Percentiles rank a stretch among this genome's conserved stretches.
phyloP scores from a whole-genome alignment of 1,140 invertebrate species.

The Sweltsa coloradensis region DNA sequence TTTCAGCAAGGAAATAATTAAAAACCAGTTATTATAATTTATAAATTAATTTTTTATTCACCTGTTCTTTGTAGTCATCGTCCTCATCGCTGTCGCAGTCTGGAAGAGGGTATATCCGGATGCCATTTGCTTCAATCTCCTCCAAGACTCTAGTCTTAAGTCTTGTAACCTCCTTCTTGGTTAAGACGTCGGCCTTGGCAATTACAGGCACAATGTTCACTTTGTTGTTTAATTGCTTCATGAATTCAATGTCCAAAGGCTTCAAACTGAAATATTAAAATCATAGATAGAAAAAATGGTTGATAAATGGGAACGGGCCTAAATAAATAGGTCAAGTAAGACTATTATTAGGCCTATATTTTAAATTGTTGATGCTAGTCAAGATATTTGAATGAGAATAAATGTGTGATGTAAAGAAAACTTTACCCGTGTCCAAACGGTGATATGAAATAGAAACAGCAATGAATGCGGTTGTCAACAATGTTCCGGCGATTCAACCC shows the following conservation, averaged over 20 bases:
- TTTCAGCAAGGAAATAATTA: neutral
- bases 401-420: too few relatives aligned
- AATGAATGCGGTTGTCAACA: slow-evolving; percentile 86
- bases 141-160: slow-evolving; percentile 80
- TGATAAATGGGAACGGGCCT: too few relatives aligned
- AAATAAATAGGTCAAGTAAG: too few relatives aligned
- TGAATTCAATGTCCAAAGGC: slow-evolving; percentile 90
- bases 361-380: too few relatives aligned
- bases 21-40: neutral
- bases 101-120: slow-evolving; percentile 92
- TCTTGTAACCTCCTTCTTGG: slow-evolving; percentile 83
- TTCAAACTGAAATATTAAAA: slow-evolving; percentile 42
- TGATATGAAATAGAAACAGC: slow-evolving; percentile 98
- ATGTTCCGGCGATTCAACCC: slow-evolving; percentile 85
- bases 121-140: slow-evolving; percentile 70
- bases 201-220: slow-evolving; percentile 98
- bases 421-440: slow-evolving; percentile 90
- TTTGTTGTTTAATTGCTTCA: slow-evolving; percentile 97
- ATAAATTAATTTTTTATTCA: too few relatives aligned
- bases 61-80: slow-evolving; percentile 87
- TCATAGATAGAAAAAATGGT: too few relatives aligned
- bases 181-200: slow-evolving; percentile 96
- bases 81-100: slow-evolving; percentile 93
- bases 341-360: too few relatives aligned
- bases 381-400: too few relatives aligned